A percentile compares a stretch with the other conserved stretches of the same genome.
These are phyloP conservation scores for Anthophora plumipes DNA, from an alignment of 2,888 invertebrate genomes.

Conservation along the genomic window DNA sequence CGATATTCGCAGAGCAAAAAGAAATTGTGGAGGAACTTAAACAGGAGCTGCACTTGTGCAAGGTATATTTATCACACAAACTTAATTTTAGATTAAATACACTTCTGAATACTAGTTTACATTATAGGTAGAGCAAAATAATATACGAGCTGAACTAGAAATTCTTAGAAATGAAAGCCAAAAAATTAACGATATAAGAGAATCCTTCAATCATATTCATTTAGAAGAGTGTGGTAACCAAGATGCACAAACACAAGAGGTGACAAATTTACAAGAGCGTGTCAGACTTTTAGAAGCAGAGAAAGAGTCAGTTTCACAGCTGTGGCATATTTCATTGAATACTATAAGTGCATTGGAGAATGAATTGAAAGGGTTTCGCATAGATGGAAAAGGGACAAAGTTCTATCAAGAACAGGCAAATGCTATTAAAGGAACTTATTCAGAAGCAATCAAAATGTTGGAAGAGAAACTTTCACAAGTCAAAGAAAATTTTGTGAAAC, in stretches of 20 bases:
- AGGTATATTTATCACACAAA: slow-evolving; percentile 67
- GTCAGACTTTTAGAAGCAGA: slow-evolving; percentile 85
- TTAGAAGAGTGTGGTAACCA: slow-evolving; percentile 63
- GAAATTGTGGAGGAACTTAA: slow-evolving; percentile 72
- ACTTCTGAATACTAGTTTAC: not conserved
- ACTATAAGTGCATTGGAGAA: slow-evolving; percentile 89
- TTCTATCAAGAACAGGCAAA: slow-evolving; percentile 77
- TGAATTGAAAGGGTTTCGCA: slow-evolving; percentile 86
- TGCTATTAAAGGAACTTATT: slow-evolving; percentile 84
- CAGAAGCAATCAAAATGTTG: slow-evolving; percentile 86
- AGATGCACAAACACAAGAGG: slow-evolving; percentile 64
- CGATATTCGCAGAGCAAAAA: slow-evolving; percentile 74
- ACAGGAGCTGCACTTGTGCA: slow-evolving; percentile 76
- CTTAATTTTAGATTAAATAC: not conserved
- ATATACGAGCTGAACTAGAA: slow-evolving; percentile 75
- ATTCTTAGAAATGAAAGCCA: slow-evolving; percentile 71
- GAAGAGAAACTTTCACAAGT: slow-evolving; percentile 86
- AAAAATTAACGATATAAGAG: slow-evolving; percentile 69
- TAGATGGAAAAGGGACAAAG: slow-evolving; percentile 67
- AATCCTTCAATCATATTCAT: slow-evolving; percentile 70
- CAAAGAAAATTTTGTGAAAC: slow-evolving; percentile 83
- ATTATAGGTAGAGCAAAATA: slow-evolving; percentile 77
- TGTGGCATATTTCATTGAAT: slow-evolving; percentile 89
- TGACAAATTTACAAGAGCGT: slow-evolving; percentile 78
- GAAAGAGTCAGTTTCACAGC: slow-evolving; percentile 87